Evolutionary conservation across 2,797 vertebrate genomes (phyloP), one percentile per base, ranked within the genome.

Genomic region (Eidolon dupreanum): DNA sequence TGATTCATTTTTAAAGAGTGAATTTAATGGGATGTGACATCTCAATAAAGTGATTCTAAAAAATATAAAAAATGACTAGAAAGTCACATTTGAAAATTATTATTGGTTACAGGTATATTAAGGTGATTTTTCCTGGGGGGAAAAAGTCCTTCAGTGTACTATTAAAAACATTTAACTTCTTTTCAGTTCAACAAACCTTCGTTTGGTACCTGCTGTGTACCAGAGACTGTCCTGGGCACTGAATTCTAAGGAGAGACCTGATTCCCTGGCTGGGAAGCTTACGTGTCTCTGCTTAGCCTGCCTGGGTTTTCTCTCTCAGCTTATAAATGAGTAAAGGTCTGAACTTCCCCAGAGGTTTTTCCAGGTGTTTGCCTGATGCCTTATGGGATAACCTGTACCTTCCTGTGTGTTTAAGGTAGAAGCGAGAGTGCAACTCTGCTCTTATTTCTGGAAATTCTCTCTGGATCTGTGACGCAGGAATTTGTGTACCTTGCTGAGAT

Each of bases 261-360:
- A 51, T 55, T 11, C 36, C 6, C 17, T 49, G 78, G 0, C 31
- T 90, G 38, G 82, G 46, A 73, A 86, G n/a, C 22, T 93, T 73
- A 28, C 12, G 3, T 41, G 2, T 78, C 19, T 84, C n/a, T 59
- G 10, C 38, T 71, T 26, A 93, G 57, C 33, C 36, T 90, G 57
- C 12, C 13, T 46, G 13, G 28, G 33, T 71, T 95, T 86, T 87
- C 24, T 85, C 31, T 93, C n/a, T 90, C 49, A 51, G 22, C 57
- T 78, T 78, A 53, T 71, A 94, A 74, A 33, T 88, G 66, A 95
- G 28, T 38, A 51, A 90, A 88, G 26, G 15, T 81, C 12, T 77
- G 33, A 88, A 82, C 49, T 85, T 94, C 10, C 9, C 9, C 36
- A 93, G 38, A 92, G 57, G 13, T 55, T 83, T 93, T 93, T 97